Conservation (phyloP, 2,797 vertebrate genomes). For the Melanotaenia boesemani region DNA sequence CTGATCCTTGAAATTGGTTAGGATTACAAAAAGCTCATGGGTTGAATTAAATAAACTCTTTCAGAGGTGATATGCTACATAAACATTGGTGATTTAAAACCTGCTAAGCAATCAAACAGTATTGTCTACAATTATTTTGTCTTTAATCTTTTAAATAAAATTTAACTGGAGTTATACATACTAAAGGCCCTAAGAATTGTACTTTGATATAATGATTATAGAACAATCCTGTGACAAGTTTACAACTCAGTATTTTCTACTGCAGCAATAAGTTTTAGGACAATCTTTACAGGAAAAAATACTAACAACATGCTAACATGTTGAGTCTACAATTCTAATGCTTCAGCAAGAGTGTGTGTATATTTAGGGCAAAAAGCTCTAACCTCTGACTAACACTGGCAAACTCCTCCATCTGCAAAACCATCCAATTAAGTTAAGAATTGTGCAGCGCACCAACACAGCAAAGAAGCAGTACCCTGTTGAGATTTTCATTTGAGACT, state of each 20-base stretch:
- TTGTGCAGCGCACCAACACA: constrained; percentile 4
- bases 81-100: no score
- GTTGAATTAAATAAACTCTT: no score
- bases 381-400: not conserved
- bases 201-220: no score
- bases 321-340: not conserved
- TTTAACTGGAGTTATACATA: no score
- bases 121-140: no score
- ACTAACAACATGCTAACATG: not conserved
- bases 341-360: not conserved
- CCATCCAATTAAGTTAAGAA: constrained; percentile 16
- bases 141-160: no score
- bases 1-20: no score
- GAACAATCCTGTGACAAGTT: not conserved
- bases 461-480: constrained; percentile 65
- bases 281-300: not conserved
- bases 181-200: no score
- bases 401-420: constrained; percentile 7
- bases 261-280: no score
- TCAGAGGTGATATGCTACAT: no score
- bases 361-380: not conserved
- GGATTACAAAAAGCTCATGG: no score
- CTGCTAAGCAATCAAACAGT: no score
- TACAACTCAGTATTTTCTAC: not conserved
- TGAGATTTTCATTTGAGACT: constrained; percentile 83